A percentile compares a stretch with the other conserved stretches of the same genome.
Conservation (phyloP, 2,888 invertebrate genomes). For the Odontomyia ornata region DNA sequence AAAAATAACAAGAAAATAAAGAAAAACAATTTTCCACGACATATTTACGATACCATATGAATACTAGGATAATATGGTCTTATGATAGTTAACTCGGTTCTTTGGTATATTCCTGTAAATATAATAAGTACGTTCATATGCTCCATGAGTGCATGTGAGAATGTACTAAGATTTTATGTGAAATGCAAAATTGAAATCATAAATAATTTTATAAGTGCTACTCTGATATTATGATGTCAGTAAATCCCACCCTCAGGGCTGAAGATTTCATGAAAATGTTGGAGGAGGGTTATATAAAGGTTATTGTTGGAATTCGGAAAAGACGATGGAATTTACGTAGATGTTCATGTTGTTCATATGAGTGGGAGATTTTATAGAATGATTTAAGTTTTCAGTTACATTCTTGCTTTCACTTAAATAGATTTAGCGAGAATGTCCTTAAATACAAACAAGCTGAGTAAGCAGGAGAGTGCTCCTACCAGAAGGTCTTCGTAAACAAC, state of each 20-base stretch:
- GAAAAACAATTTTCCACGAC: neutral
- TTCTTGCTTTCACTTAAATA: too few relatives aligned
- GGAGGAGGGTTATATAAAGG: too few relatives aligned
- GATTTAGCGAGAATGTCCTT: too few relatives aligned
- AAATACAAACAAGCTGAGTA: too few relatives aligned
- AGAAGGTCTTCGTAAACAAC: too few relatives aligned
- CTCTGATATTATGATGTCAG: too few relatives aligned
- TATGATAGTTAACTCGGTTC: neutral
- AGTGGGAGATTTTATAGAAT: too few relatives aligned
- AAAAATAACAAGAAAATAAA: neutral
- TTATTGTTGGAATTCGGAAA: neutral
- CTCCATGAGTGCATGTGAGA: neutral
- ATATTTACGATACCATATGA: constrained; percentile 26
- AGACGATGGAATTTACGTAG: neutral
- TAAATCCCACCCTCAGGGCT: too few relatives aligned
- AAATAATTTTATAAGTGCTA: constrained; percentile 28
- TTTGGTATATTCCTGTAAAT: neutral
- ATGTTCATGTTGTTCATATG: too few relatives aligned
- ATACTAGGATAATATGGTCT: constrained; percentile 12
- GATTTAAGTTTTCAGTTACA: too few relatives aligned
- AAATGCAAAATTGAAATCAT: constrained; percentile 32
- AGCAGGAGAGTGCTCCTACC: too few relatives aligned
- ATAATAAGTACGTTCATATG: neutral
- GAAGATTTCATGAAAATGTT: too few relatives aligned
- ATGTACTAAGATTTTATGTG: neutral